A percentile compares a stretch with the other conserved stretches of the same genome.
Conservation (phyloP, 1,140 invertebrate genomes). For the Sogatella furcifera region DNA sequence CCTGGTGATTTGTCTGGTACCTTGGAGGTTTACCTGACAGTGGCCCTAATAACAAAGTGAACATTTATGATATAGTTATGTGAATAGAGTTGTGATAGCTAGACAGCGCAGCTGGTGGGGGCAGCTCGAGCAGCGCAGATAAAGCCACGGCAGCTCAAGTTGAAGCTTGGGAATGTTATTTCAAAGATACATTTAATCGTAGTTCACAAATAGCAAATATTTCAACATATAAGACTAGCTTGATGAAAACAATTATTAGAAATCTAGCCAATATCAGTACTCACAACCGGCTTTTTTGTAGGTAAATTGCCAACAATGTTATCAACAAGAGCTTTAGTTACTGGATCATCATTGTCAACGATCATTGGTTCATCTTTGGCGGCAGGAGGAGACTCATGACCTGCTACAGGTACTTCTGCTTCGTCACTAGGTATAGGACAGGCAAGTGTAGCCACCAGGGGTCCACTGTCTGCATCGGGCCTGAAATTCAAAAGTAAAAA, state of each 20-base stretch:
- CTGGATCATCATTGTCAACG: conserved; percentile 30
- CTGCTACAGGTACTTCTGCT: conserved; percentile 2
- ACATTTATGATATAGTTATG: no score
- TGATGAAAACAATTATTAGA: background rate
- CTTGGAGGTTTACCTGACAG: no score
- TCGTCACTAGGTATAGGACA: conserved; percentile 6
- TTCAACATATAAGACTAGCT: no score
- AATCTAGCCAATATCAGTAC: background rate
- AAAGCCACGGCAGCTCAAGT: no score
- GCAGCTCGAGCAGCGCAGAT: no score
- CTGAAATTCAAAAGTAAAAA: conserved; percentile 4
- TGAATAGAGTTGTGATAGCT: no score
- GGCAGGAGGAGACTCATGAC: background rate
- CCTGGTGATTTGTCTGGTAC: no score
- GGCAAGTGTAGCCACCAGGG: conserved; percentile 8
- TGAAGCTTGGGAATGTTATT: no score
- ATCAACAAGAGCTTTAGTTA: conserved; percentile 40
- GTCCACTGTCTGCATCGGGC: conserved; percentile 11
- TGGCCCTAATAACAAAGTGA: no score
- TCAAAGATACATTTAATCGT: no score
- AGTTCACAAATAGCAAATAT: no score
- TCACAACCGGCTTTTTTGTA: conserved; percentile 35
- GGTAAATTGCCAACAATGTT: conserved; percentile 41
- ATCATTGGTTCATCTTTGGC: background rate
- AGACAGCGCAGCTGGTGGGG: no score